phyloP scores from a whole-genome alignment of 2,888 invertebrate genomes.

The Philereme transversata region DNA sequence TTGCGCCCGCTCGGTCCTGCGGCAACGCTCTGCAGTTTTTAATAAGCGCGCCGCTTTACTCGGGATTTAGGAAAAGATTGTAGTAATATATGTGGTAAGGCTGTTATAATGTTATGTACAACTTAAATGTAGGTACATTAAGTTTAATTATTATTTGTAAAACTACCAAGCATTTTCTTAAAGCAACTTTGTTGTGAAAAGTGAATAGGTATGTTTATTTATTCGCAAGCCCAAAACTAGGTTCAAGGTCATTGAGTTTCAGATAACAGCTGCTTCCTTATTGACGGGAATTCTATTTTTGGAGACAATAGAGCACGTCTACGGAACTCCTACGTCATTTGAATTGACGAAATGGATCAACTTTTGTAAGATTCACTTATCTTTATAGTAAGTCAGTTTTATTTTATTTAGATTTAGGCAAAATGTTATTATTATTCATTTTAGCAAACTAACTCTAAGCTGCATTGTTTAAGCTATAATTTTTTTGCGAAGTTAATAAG shows the following conservation, averaged over 20 bases:
- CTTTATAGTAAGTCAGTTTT: too few relatives aligned
- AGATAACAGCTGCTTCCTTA: conserved; percentile 15
- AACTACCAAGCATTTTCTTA: neutral
- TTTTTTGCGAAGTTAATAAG: too few relatives aligned
- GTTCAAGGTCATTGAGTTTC: neutral
- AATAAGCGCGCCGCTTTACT: conserved; percentile 40
- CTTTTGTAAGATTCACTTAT: neutral
- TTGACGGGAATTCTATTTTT: conserved; percentile 5
- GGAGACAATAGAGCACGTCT: conserved; percentile 11
- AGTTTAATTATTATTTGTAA: conserved; percentile 21
- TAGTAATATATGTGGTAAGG: conserved; percentile 25
- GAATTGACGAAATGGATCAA: conserved; percentile 1
- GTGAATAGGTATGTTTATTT: neutral
- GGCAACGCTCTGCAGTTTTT: conserved; percentile 51
- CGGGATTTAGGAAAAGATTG: conserved; percentile 29
- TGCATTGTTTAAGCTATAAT: too few relatives aligned
- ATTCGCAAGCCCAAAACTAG: conserved; percentile 1
- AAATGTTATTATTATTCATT: too few relatives aligned
- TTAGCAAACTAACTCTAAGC: too few relatives aligned
- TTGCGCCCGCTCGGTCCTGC: conserved; percentile 55
- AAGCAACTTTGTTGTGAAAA: neutral
- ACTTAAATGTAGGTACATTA: conserved; percentile 25
- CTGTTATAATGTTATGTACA: conserved; percentile 17
- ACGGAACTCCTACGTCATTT: conserved; percentile 5
- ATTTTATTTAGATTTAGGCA: too few relatives aligned